Evolutionary conservation across 2,888 invertebrate genomes (phyloP), one percentile per base, ranked within the genome.

Genomic region (Synanthedon vespiformis): DNA sequence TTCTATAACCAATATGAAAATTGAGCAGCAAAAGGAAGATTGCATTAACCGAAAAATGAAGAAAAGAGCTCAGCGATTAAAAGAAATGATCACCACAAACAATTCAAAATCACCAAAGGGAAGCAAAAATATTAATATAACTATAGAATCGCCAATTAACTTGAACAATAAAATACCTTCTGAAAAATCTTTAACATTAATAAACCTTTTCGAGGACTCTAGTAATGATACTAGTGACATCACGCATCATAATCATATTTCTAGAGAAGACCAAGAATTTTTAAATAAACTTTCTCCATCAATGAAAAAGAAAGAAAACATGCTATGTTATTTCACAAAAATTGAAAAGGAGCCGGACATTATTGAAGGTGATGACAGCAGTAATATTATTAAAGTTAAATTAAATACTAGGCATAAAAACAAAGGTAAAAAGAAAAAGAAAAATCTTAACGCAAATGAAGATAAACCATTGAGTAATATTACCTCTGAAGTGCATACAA

Each of bases 291-390:
- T 90, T 14, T 87, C 88, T 0, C 90, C 90, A 51, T 90, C 90
- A 16, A 72, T 89, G 1, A 89, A 82, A 63, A 90, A 90, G 61
- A 87, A 88, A 40, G 90, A 90, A 66, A 91, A 89, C 61, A 80
- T 91, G 71, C 70, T 91, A 16, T 88, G 88, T 55, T 91, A 91
- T 66, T 91, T 91, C 65, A 79, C 85, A 56, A 90, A 89, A 72
- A 58, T 88, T 52, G 74, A 80, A 51, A 88, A 80, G 61, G 74
- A 78, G 2, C 22, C 60, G 40, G 70, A 70, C 14, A 49, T 40
- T 40, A 50, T 56, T 16, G 48, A 58, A 51, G 62, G 61, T 56
- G 56, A 53, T 27, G 51, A 56, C 49, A 34, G 22, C 22, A 67
- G 63, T 58, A 63, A 64, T 54, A 53, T 72, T 48, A 78, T 82